Evolutionary conservation across 2,113 vertebrate genomes (phyloP).

Genomic region (Phrynocephalus versicolor): DNA sequence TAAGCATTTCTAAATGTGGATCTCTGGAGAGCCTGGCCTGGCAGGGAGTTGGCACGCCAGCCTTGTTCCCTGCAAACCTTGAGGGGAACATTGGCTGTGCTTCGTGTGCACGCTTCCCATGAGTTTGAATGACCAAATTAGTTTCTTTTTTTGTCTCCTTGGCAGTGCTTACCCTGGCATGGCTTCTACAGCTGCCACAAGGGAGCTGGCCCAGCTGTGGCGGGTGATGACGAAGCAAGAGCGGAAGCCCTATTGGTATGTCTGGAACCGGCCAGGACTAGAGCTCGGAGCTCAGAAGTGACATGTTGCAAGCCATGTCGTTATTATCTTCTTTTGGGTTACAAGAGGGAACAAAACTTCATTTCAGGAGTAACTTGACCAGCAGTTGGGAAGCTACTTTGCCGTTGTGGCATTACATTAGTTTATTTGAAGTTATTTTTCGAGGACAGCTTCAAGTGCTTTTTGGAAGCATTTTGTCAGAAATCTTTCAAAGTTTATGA

Average conservation of each 20-base stretch:
- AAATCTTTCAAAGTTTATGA: too few species aligned
- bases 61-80: not conserved
- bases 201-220: slow-evolving; percentile 73
- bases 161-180: slow-evolving; percentile 68
- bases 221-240: slow-evolving; percentile 66
- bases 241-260: slow-evolving; percentile 73
- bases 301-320: not conserved
- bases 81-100: not conserved
- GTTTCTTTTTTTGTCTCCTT: not conserved
- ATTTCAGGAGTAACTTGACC: too few species aligned
- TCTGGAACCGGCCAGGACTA: not conserved
- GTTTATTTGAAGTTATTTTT: too few species aligned
- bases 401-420: too few species aligned
- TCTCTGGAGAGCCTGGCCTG: not conserved
- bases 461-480: too few species aligned
- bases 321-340: not conserved
- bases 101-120: not conserved
- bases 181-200: slow-evolving; percentile 70
- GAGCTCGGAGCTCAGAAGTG: not conserved
- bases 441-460: too few species aligned
- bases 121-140: not conserved
- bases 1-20: not conserved
- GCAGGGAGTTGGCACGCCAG: not conserved
- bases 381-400: too few species aligned
- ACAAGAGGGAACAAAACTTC: too few species aligned